Evolutionary conservation across 2,113 vertebrate genomes (phyloP).

Genomic region (Dryoscopus gambensis): DNA sequence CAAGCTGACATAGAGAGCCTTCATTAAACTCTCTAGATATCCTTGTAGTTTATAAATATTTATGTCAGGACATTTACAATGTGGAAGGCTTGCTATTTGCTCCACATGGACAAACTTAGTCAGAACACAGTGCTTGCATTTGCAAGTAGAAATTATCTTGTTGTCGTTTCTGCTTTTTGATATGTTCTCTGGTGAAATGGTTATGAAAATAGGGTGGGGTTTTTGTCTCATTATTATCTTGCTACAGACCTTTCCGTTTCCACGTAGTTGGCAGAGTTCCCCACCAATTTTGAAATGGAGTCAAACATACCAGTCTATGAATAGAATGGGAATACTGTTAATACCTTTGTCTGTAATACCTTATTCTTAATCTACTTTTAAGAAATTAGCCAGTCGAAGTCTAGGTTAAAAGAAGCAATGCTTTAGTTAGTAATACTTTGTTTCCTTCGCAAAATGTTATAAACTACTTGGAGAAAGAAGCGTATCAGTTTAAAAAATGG

Average conservation of each 20-base stretch:
- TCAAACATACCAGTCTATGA: background rate
- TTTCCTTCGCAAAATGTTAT: background rate
- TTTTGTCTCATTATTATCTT: background rate
- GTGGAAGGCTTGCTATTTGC: background rate
- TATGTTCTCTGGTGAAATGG: background rate
- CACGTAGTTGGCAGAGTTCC: background rate
- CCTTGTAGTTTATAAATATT: background rate
- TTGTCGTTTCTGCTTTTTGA: background rate
- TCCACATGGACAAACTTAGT: background rate
- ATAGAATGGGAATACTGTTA: background rate
- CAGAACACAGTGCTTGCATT: background rate
- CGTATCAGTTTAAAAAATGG: background rate
- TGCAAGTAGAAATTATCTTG: background rate
- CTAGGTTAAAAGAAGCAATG: background rate
- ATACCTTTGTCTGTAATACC: background rate
- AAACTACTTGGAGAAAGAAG: background rate
- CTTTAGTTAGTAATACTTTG: background rate
- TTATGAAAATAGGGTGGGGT: background rate
- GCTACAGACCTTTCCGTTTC: background rate
- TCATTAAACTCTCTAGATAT: background rate
- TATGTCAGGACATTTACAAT: background rate
- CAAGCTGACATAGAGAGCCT: background rate
- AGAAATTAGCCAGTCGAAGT: background rate
- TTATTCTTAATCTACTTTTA: background rate
- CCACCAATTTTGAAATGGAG: background rate